phyloP scores from a whole-genome alignment of 2,797 vertebrate genomes.

The Apodemus agrarius region DNA sequence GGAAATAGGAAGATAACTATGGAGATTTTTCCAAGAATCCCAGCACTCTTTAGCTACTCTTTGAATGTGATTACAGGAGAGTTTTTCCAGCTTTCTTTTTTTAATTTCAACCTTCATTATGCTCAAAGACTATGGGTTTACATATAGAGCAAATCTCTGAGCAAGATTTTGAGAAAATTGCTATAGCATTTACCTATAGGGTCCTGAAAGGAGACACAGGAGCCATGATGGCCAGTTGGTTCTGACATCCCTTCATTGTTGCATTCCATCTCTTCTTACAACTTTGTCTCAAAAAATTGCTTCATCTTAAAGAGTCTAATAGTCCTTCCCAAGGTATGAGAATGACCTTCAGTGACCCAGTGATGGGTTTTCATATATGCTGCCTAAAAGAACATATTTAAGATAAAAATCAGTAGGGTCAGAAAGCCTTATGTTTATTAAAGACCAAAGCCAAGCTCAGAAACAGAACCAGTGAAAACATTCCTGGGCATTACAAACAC shows the following conservation, averaged over 20 bases:
- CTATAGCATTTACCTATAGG: background rate
- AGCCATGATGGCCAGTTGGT: background rate
- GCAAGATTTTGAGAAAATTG: background rate
- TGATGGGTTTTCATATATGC: background rate
- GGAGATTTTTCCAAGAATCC: background rate
- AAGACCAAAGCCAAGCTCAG: background rate
- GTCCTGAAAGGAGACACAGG: background rate
- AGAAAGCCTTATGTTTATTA: background rate
- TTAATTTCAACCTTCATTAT: background rate
- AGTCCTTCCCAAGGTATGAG: conserved; percentile 23
- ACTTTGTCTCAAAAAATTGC: conserved; percentile 34
- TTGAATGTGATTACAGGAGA: background rate
- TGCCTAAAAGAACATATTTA: conserved; percentile 30
- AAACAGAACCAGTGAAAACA: background rate
- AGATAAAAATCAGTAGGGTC: conserved; percentile 2
- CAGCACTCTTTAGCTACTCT: background rate
- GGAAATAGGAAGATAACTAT: background rate
- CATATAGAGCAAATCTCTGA: background rate
- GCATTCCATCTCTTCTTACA: conserved; percentile 42
- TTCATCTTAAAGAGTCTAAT: conserved; percentile 27
- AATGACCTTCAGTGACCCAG: conserved; percentile 18
- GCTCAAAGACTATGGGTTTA: conserved; percentile 1
- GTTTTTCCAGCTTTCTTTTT: background rate
- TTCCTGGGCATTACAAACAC: too few relatives aligned
- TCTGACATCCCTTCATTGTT: conserved; percentile 66